Percentiles rank a stretch among this genome's conserved stretches.
Evolutionary conservation across 2,888 invertebrate species (phyloP).

Genomic region (Fragum fragum): DNA sequence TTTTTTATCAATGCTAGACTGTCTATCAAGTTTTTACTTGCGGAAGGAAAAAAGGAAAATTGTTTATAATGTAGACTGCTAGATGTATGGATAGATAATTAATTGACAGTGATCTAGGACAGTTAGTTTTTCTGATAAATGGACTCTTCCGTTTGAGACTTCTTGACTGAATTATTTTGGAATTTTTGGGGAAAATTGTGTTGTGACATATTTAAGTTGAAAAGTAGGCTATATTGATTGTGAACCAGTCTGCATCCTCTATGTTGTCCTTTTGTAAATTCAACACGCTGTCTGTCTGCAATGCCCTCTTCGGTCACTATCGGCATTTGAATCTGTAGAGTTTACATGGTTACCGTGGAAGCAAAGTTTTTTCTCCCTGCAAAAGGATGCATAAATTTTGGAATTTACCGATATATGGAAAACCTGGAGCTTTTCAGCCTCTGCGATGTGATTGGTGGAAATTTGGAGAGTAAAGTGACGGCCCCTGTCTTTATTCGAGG

Average conservation of each 20-base stretch:
- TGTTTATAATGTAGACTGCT: background rate
- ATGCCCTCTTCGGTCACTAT: background rate
- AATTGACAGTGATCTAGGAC: background rate
- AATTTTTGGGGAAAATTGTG: background rate
- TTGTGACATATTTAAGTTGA: background rate
- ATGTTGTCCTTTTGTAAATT: no score
- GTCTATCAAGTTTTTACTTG: background rate
- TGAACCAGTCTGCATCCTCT: background rate
- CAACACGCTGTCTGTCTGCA: no score
- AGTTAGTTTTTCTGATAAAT: background rate
- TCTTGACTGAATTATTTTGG: background rate
- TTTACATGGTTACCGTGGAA: background rate
- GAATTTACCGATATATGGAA: slow-evolving; percentile 59
- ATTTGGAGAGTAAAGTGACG: slow-evolving; percentile 45
- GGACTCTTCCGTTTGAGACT: background rate
- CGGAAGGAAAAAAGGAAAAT: background rate
- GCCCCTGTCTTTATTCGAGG: slow-evolving; percentile 25
- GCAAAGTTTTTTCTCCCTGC: slow-evolving; percentile 10
- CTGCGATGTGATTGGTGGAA: slow-evolving; percentile 55
- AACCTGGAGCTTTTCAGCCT: slow-evolving; percentile 42
- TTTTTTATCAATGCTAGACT: slow-evolving; percentile 4
- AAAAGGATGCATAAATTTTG: slow-evolving; percentile 53
- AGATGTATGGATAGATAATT: slow-evolving; percentile 7
- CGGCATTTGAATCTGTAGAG: background rate
- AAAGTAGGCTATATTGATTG: background rate